Evolutionary conservation across 2,113 vertebrate species (phyloP).

Genomic region (Anoplopoma fimbria): DNA sequence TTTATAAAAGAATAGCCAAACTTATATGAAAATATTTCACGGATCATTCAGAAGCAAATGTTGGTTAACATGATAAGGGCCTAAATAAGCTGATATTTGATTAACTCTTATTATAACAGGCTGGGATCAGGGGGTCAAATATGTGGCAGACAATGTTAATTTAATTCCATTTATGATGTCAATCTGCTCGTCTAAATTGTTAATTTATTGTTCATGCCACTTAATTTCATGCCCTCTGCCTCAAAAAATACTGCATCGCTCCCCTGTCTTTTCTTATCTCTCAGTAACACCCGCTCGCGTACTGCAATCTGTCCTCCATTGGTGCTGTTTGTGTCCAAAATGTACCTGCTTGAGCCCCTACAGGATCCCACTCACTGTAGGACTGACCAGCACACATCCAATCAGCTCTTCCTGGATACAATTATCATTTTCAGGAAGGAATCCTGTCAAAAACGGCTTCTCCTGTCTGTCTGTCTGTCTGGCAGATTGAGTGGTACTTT

Average conservation of each 20-base stretch:
- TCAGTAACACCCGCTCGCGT: slow-evolving; percentile 56
- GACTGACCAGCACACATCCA: slow-evolving; percentile 14
- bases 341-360: slow-evolving; percentile 46
- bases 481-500: slow-evolving; percentile 7
- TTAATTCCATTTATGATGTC: slow-evolving; percentile 52
- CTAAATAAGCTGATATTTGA: not conserved
- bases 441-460: slow-evolving; percentile 2
- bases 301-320: slow-evolving; percentile 55
- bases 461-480: slow-evolving; percentile 2
- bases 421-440: slow-evolving; percentile 9
- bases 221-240: slow-evolving; percentile 47
- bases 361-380: not conserved
- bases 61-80: not conserved
- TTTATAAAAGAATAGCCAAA: not conserved
- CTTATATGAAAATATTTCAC: not conserved
- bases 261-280: slow-evolving; percentile 63
- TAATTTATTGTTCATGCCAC: slow-evolving; percentile 51
- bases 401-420: slow-evolving; percentile 1
- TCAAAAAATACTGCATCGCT: slow-evolving; percentile 13
- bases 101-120: slow-evolving; percentile 3
- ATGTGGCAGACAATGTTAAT: slow-evolving; percentile 38
- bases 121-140: slow-evolving; percentile 10
- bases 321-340: slow-evolving; percentile 38
- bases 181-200: slow-evolving; percentile 48
- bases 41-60: not conserved